Percentiles rank a stretch among this genome's conserved stretches.
Conservation (phyloP, 2,113 vertebrate species). For the Fukomys damarensis region DNA sequence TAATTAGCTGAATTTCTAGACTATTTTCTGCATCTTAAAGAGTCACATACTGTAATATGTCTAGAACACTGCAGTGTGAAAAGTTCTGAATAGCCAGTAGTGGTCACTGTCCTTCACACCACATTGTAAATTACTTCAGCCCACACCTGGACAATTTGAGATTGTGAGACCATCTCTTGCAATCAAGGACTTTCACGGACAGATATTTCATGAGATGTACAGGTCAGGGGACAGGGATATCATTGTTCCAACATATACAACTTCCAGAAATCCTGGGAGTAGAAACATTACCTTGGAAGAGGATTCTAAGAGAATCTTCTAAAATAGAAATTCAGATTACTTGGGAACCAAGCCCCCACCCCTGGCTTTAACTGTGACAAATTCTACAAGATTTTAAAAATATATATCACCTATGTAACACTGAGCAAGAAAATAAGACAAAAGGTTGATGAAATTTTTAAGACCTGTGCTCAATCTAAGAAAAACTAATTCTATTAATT, state of each 20-base stretch:
- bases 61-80: not conserved
- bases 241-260: not conserved
- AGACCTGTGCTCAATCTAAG: not conserved
- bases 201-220: too few relatives aligned
- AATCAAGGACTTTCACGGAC: not conserved
- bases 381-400: not conserved
- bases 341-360: not conserved
- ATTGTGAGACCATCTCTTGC: not conserved
- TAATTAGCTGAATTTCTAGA: not conserved
- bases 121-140: not conserved
- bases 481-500: not conserved
- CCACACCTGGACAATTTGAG: not conserved
- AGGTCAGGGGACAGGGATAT: not conserved
- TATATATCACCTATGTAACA: not conserved
- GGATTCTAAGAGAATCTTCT: not conserved
- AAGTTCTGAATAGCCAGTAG: not conserved
- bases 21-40: conserved; percentile 2
- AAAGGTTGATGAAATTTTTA: conserved; percentile 17
- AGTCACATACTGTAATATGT: not conserved
- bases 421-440: not conserved
- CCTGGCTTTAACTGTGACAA: not conserved
- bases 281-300: not conserved
- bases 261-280: not conserved
- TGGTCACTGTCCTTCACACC: not conserved
- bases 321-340: not conserved